Percentiles rank a stretch among this genome's conserved stretches.
Evolutionary conservation across 64 coral and sea anemone species (phyloP).

Genomic region (Trachythela sp.): DNA sequence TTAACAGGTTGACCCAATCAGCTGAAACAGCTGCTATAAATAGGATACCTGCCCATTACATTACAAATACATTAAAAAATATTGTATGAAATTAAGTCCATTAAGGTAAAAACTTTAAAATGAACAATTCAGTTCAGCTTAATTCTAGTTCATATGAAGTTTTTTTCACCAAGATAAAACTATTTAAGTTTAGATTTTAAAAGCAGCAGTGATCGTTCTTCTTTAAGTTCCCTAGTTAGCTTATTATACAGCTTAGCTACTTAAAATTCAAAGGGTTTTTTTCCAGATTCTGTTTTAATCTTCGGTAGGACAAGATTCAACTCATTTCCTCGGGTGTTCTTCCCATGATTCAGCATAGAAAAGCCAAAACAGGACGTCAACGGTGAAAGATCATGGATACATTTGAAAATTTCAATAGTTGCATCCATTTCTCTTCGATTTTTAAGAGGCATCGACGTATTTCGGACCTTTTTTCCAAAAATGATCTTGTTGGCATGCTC

Average conservation of each 20-base stretch:
- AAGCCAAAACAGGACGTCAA: too few species aligned
- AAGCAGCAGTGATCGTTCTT: conserved; percentile 9
- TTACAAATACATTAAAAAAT: background rate
- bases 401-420: background rate
- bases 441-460: background rate
- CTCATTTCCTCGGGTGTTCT: too few species aligned
- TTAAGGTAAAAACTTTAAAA: too few species aligned
- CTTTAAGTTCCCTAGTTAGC: too few species aligned
- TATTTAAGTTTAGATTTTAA: background rate
- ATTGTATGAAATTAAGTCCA: background rate
- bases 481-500: conserved; percentile 6
- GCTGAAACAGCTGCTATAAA: too few species aligned
- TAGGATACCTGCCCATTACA: background rate
- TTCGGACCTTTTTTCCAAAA: conserved; percentile 3
- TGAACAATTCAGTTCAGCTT: too few species aligned
- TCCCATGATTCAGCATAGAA: too few species aligned
- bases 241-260: background rate
- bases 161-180: background rate
- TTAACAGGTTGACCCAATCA: too few species aligned
- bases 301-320: background rate
- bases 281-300: background rate
- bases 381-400: too few species aligned
- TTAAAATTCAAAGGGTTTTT: conserved; percentile 6
- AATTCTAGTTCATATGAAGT: too few species aligned
- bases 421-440: conserved; percentile 8